These are phyloP conservation scores for Polydrusus pterygomalis DNA, from an alignment of 2,888 invertebrate genomes.

Conservation along the genomic window DNA sequence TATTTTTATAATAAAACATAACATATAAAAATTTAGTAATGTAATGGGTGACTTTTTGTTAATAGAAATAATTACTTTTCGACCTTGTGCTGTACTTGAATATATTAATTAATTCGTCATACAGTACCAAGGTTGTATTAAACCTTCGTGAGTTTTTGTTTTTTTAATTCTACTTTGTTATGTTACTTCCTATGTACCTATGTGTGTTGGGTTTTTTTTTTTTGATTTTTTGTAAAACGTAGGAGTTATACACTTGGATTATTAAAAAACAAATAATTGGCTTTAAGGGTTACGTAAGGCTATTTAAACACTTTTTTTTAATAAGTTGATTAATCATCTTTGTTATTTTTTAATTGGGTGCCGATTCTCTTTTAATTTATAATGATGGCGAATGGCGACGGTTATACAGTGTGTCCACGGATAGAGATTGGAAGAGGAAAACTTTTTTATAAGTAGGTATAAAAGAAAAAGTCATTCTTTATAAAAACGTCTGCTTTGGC, in stretches of 20 bases:
- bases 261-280: background rate
- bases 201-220: background rate
- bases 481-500: too few relatives aligned
- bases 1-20: conserved; percentile 1
- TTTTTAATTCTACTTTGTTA: background rate
- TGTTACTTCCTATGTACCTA: conserved; percentile 1
- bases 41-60: conserved; percentile 14
- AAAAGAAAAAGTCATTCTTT: too few relatives aligned
- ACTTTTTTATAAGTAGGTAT: too few relatives aligned
- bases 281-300: conserved; percentile 2
- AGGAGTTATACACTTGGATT: background rate
- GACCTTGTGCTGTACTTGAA: conserved; percentile 14
- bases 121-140: conserved; percentile 5
- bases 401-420: too few relatives aligned
- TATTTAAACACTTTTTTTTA: background rate
- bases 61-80: conserved; percentile 11
- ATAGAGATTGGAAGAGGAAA: too few relatives aligned
- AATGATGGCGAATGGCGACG: too few relatives aligned
- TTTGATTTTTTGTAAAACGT: too few relatives aligned
- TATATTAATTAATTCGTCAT: conserved; percentile 18
- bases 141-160: background rate
- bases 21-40: background rate
- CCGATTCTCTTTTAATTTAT: too few relatives aligned
- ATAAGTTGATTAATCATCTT: background rate
- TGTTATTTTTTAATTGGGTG: too few relatives aligned